Evolutionary conservation across 2,113 vertebrate genomes (phyloP).

Genomic region (Pelecanoides urinatrix): DNA sequence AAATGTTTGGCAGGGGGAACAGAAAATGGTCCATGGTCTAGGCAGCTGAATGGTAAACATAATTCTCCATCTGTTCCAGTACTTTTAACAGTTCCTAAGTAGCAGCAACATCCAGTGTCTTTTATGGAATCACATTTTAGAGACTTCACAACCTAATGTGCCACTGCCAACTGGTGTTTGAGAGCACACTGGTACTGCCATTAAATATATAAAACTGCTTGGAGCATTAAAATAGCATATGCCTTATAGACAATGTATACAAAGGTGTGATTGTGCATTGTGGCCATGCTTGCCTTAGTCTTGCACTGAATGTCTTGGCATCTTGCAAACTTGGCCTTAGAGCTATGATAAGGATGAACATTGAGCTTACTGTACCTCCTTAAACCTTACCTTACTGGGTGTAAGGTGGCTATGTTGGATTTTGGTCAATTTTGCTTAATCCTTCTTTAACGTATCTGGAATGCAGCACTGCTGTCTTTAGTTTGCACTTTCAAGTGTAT

Average conservation of each 20-base stretch:
- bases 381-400: background rate
- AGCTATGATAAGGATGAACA: background rate
- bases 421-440: background rate
- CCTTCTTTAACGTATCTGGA: background rate
- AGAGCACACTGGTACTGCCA: background rate
- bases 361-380: background rate
- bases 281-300: background rate
- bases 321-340: background rate
- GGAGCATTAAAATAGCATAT: background rate
- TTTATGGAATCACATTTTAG: background rate
- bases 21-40: background rate
- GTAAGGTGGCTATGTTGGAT: background rate
- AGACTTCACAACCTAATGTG: background rate
- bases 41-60: constrained; percentile 2
- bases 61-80: background rate
- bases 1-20: background rate
- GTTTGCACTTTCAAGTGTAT: background rate
- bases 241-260: background rate
- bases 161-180: background rate
- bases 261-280: background rate
- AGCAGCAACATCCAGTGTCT: background rate
- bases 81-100: background rate
- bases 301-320: background rate
- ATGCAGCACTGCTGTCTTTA: background rate
- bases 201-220: background rate